Percentiles rank a stretch among this genome's conserved stretches.
phyloP scores from a whole-genome alignment of 2,113 vertebrate species.

The Fulmarus glacialis region DNA sequence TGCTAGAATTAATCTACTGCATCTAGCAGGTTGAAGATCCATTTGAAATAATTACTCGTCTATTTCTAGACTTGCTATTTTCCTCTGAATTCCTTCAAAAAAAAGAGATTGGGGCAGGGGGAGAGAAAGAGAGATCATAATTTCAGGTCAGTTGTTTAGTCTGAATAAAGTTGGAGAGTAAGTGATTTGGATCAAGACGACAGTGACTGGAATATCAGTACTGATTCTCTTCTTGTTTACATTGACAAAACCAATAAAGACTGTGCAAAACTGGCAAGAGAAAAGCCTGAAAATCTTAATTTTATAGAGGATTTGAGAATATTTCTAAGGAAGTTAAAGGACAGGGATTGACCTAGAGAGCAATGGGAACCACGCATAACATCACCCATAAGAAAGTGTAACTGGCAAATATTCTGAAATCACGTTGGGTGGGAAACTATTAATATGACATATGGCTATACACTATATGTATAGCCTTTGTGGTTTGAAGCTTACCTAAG shows the following conservation, averaged over 20 bases:
- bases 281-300: background rate
- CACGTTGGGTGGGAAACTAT: background rate
- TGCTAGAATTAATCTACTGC: slow-evolving; percentile 30
- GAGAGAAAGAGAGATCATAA: background rate
- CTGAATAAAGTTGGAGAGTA: background rate
- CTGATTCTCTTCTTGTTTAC: background rate
- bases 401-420: background rate
- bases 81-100: background rate
- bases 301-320: background rate
- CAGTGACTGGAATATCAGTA: background rate
- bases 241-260: background rate
- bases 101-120: background rate
- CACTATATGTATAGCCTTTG: background rate
- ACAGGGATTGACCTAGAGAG: background rate
- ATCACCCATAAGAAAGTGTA: background rate
- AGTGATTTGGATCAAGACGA: background rate
- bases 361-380: background rate
- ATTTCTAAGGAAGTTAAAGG: background rate
- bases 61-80: background rate
- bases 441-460: background rate
- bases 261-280: background rate
- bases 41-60: slow-evolving; percentile 38
- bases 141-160: background rate
- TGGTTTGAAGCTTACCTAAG: background rate
- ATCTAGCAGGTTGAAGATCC: background rate